phyloP scores from a whole-genome alignment of 2,888 invertebrate species.

The Antheraea assamensis region DNA sequence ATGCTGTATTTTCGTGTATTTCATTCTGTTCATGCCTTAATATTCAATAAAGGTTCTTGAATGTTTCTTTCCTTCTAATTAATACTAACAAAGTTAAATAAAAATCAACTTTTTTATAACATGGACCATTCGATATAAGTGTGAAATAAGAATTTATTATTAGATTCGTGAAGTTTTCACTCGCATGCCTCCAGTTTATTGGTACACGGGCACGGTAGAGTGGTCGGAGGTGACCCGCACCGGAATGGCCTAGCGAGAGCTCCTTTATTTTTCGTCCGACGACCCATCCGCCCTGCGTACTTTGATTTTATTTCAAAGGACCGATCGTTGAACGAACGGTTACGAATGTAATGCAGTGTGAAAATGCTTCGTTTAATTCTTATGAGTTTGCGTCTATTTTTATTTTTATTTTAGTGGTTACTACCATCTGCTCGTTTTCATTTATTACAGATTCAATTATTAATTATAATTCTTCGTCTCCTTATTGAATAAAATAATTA shows the following conservation, averaged over 20 bases:
- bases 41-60: too few relatives aligned
- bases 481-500: not conserved
- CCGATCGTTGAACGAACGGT: conserved; percentile 2
- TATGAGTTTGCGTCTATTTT: conserved; percentile 4
- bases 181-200: conserved; percentile 51
- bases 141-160: conserved; percentile 68
- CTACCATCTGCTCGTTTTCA: not conserved
- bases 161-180: conserved; percentile 51
- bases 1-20: too few relatives aligned
- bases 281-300: conserved; percentile 11
- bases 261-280: conserved; percentile 18
- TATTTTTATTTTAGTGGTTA: not conserved
- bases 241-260: conserved; percentile 5
- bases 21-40: too few relatives aligned
- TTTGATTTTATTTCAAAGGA: conserved; percentile 22
- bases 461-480: not conserved
- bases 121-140: conserved; percentile 35
- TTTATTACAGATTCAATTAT: not conserved
- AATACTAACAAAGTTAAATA: not conserved
- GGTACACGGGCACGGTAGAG: conserved; percentile 43
- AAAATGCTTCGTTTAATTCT: conserved; percentile 17
- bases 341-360: conserved; percentile 17
- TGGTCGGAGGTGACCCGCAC: conserved; percentile 25
- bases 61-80: not conserved
- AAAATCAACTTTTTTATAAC: conserved; percentile 20